These are phyloP conservation scores for Equus quagga DNA, from an alignment of 2,113 vertebrate genomes.

Conservation along the genomic window DNA sequence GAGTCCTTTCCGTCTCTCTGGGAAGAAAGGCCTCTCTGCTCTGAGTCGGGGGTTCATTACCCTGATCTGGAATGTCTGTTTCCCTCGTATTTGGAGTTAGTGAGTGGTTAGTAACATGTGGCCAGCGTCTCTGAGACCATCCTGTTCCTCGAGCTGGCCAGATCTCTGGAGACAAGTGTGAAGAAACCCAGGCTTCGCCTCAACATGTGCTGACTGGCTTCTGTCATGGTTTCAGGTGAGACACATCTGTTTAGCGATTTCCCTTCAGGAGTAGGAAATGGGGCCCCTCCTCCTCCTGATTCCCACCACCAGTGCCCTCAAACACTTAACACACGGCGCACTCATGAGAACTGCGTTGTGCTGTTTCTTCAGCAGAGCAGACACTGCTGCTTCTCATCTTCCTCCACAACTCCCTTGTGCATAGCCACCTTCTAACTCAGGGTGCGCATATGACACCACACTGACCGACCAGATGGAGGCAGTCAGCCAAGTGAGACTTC, in stretches of 20 bases:
- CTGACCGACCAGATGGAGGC: background rate
- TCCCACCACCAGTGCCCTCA: background rate
- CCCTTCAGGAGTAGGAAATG: background rate
- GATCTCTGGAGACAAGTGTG: background rate
- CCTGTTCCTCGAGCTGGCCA: background rate
- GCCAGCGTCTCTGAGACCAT: background rate
- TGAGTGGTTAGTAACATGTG: background rate
- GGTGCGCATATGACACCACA: background rate
- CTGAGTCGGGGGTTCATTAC: background rate
- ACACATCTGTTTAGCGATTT: background rate
- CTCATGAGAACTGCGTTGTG: background rate
- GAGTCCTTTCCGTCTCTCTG: background rate
- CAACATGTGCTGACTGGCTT: background rate
- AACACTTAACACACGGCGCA: accelerated
- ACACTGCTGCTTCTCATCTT: background rate
- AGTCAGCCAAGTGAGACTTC: conserved; percentile 15
- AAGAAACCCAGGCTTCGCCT: background rate
- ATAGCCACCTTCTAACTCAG: background rate
- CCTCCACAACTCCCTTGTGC: background rate
- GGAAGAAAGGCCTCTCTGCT: background rate
- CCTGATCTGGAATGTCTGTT: background rate
- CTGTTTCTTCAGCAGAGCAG: background rate
- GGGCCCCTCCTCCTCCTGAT: background rate
- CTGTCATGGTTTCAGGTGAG: background rate
- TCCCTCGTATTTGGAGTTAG: background rate